A percentile compares a stretch with the other conserved stretches of the same genome.
phyloP scores from a whole-genome alignment of 92 coral and sea anemone species.

The Palythoa heliodiscus region DNA sequence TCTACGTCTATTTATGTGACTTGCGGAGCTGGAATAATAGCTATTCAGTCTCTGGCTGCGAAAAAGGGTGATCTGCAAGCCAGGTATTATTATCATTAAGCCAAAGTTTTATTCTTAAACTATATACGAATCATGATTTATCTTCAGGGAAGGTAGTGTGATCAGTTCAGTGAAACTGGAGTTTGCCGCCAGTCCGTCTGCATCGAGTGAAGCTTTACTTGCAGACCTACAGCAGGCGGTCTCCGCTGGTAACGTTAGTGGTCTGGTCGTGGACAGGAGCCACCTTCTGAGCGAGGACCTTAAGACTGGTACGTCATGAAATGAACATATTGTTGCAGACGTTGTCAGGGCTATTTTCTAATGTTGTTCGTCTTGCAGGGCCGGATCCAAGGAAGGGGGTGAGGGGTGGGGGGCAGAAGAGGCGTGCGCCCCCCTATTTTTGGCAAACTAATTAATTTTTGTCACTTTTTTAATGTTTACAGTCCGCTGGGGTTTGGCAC shows the following conservation, averaged over 20 bases:
- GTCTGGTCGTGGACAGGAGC: slow-evolving; percentile 57
- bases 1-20: no score
- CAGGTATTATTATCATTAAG: background rate
- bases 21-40: background rate
- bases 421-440: no score
- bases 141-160: slow-evolving; percentile 75
- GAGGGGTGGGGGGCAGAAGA: no score
- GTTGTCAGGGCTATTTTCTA: background rate
- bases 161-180: slow-evolving; percentile 52
- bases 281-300: slow-evolving; percentile 47
- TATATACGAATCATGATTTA: background rate
- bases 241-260: slow-evolving; percentile 64
- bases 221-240: slow-evolving; percentile 66
- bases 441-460: no score
- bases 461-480: no score
- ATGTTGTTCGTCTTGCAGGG: background rate
- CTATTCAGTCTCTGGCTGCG: no score
- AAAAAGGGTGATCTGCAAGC: no score
- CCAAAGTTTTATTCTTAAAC: background rate
- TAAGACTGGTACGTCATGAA: slow-evolving; percentile 6
- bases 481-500: no score
- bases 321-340: background rate
- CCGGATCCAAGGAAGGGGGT: no score
- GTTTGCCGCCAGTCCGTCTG: slow-evolving; percentile 66
- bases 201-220: slow-evolving; percentile 50